Percentiles rank a stretch among this genome's conserved stretches.
These are phyloP conservation scores for Whitmania pigra DNA, from an alignment of 1,140 invertebrate species.

Conservation along the genomic window DNA sequence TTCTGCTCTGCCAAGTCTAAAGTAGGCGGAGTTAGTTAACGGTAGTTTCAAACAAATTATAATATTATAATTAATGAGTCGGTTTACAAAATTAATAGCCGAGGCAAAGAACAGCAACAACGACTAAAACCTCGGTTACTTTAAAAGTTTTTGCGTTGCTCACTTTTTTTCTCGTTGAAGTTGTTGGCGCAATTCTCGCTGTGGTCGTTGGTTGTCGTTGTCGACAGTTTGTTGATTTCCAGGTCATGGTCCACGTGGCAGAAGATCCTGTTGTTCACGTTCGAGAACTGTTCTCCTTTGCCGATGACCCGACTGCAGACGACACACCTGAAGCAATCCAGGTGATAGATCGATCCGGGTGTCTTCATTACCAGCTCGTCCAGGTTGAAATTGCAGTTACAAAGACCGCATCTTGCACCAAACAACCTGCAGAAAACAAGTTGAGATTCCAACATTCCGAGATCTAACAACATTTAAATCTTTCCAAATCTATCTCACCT, in stretches of 20 bases:
- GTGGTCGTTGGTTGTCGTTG: neutral
- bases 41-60: neutral
- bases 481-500: neutral
- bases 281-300: neutral
- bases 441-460: too few relatives aligned
- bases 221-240: neutral
- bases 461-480: too few relatives aligned
- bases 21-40: neutral
- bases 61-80: neutral
- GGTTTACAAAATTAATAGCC: too few relatives aligned
- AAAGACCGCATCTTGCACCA: slow-evolving; percentile 52
- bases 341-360: slow-evolving; percentile 90
- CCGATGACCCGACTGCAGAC: neutral
- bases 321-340: slow-evolving; percentile 69
- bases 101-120: too few relatives aligned
- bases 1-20: too few relatives aligned
- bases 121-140: too few relatives aligned
- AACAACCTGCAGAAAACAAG: slow-evolving; percentile 32
- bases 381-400: slow-evolving; percentile 77
- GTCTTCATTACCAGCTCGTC: slow-evolving; percentile 96
- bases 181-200: neutral
- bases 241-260: neutral
- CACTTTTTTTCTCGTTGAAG: neutral
- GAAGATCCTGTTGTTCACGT: slow-evolving; percentile 2
- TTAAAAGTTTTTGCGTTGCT: neutral